Evolutionary conservation across 1,140 invertebrate genomes (phyloP).

Genomic region (Drosophila ohnishii): DNA sequence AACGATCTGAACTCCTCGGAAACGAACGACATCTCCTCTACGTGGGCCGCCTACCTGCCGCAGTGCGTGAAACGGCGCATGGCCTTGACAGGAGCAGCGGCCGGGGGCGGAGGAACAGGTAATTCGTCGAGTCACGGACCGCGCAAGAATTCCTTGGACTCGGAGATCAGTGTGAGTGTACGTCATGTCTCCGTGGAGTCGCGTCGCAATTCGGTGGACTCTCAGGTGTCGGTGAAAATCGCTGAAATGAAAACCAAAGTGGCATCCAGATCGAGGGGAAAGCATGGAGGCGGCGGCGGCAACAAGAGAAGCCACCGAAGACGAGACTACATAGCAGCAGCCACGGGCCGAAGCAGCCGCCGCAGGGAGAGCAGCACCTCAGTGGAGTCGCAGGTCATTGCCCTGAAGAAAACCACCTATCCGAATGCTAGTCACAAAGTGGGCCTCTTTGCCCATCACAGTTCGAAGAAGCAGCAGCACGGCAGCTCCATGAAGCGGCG

Average conservation of each 20-base stretch:
- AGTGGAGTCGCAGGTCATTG: conserved; percentile 88
- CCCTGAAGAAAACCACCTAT: conserved; percentile 81
- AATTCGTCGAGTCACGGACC: conserved; percentile 85
- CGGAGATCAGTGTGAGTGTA: conserved; percentile 91
- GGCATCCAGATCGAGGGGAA: conserved; percentile 83
- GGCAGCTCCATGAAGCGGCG: conserved; percentile 84
- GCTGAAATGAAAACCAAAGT: conserved; percentile 91
- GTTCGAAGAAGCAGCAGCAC: conserved; percentile 75
- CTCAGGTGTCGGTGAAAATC: conserved; percentile 91
- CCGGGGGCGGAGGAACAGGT: conserved; percentile 84
- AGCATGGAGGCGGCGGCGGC: conserved; percentile 78
- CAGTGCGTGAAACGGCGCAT: conserved; percentile 92
- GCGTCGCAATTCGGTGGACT: conserved; percentile 91
- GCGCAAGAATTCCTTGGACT: conserved; percentile 87
- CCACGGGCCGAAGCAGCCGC: conserved; percentile 78
- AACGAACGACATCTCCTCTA: conserved; percentile 90
- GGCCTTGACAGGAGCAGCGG: conserved; percentile 86
- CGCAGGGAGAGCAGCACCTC: conserved; percentile 90
- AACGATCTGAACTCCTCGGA: conserved; percentile 88
- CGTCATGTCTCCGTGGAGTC: conserved; percentile 92
- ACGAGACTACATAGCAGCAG: conserved; percentile 83
- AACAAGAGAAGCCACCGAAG: conserved; percentile 81
- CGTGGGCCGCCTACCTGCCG: conserved; percentile 94
- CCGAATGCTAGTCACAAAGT: conserved; percentile 80
- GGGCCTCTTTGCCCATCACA: conserved; percentile 82